Percentiles rank a stretch among this genome's conserved stretches.
phyloP scores from a whole-genome alignment of 2,888 invertebrate genomes.

The Camponotus fellah region DNA sequence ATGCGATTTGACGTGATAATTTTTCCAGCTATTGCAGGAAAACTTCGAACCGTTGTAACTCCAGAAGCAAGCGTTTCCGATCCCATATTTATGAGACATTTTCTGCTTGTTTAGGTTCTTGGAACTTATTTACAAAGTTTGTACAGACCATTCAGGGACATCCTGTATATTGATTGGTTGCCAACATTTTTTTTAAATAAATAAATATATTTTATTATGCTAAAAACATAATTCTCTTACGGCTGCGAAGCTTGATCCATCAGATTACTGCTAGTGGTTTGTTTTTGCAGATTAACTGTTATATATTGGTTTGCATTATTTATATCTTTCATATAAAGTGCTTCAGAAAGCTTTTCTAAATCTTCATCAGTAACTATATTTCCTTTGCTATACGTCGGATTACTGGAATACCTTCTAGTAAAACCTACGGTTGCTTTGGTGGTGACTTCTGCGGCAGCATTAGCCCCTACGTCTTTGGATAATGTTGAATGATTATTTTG shows the following conservation, averaged over 20 bases:
- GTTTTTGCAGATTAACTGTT: slow-evolving; percentile 91
- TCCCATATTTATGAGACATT: too few relatives aligned
- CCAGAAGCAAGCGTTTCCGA: too few relatives aligned
- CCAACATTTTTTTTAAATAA: not conserved
- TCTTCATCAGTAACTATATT: slow-evolving; percentile 89
- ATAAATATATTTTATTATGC: not conserved
- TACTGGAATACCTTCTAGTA: slow-evolving; percentile 74
- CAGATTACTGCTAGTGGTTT: slow-evolving; percentile 90
- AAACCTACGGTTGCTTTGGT: slow-evolving; percentile 44
- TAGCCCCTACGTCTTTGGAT: slow-evolving; percentile 63
- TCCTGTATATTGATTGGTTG: not conserved
- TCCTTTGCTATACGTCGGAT: slow-evolving; percentile 83
- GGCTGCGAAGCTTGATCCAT: slow-evolving; percentile 92
- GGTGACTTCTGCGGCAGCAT: slow-evolving; percentile 64
- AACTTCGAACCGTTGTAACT: too few relatives aligned
- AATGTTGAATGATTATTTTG: slow-evolving; percentile 43
- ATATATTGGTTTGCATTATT: slow-evolving; percentile 92
- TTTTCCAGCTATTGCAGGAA: too few relatives aligned
- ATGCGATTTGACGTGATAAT: too few relatives aligned
- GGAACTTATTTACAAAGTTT: too few relatives aligned
- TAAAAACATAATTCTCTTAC: slow-evolving; percentile 88
- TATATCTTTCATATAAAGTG: slow-evolving; percentile 90
- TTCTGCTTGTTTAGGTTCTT: too few relatives aligned
- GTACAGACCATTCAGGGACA: too few relatives aligned
- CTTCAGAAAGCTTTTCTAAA: slow-evolving; percentile 90